Conservation (phyloP, 2,888 invertebrate species). For the Lasioglossum oenotherae region DNA sequence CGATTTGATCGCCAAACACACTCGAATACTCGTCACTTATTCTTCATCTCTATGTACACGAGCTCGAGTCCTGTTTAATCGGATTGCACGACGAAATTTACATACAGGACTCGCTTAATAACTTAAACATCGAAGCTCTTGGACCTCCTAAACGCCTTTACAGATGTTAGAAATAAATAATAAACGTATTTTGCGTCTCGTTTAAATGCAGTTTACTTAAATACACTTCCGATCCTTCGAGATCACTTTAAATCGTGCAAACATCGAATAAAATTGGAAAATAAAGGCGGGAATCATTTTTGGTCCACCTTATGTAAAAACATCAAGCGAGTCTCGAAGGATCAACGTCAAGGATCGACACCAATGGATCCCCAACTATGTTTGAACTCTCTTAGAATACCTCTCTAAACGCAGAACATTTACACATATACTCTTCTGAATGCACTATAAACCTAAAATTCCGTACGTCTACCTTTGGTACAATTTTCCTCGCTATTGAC, state of each 20-base stretch:
- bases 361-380: conserved; percentile 15
- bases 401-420: conserved; percentile 45
- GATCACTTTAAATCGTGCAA: conserved; percentile 17
- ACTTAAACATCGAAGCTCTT: conserved; percentile 61
- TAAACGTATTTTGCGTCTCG: conserved; percentile 32
- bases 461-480: conserved; percentile 80
- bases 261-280: not conserved
- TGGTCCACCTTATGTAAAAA: not conserved
- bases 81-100: conserved; percentile 64
- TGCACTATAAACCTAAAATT: conserved; percentile 56
- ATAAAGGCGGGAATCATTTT: not conserved
- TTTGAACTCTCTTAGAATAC: conserved; percentile 17
- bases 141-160: conserved; percentile 56
- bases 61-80: conserved; percentile 33
- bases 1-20: conserved; percentile 26
- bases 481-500: conserved; percentile 77
- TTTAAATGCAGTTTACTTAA: conserved; percentile 58
- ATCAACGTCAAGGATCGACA: conserved; percentile 20
- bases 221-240: conserved; percentile 45
- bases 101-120: conserved; percentile 53
- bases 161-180: conserved; percentile 73
- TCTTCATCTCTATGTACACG: conserved; percentile 58
- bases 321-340: conserved; percentile 27
- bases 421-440: conserved; percentile 54
- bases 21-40: conserved; percentile 35